phyloP scores from a whole-genome alignment of 2,113 vertebrate species.

The Rhinopomastus cyanomelas region DNA sequence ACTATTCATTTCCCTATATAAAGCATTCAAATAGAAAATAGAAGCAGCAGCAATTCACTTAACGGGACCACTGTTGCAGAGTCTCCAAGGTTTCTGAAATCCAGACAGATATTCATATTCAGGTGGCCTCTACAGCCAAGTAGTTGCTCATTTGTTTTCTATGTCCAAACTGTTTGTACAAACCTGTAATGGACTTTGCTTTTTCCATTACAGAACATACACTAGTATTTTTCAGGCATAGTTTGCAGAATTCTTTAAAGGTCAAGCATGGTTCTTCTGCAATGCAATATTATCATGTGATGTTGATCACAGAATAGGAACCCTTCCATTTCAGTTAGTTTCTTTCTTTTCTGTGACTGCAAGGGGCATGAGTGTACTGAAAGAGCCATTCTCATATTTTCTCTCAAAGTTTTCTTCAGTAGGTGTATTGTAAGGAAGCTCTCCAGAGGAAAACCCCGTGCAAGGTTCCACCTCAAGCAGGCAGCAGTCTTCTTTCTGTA shows the following conservation, averaged over 20 bases:
- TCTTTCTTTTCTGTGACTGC: not conserved
- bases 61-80: not conserved
- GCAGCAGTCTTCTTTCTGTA: not conserved
- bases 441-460: not conserved
- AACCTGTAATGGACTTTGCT: not conserved
- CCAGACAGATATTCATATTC: not conserved
- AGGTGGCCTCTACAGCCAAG: not conserved
- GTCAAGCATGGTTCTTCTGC: conserved; percentile 1
- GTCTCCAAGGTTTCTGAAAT: not conserved
- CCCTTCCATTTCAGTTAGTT: not conserved
- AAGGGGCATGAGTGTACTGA: not conserved
- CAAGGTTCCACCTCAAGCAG: not conserved
- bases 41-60: not conserved
- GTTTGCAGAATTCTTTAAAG: conserved; percentile 20
- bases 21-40: not conserved
- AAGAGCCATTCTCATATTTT: not conserved
- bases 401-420: not conserved
- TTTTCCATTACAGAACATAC: conserved; percentile 12
- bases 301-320: not conserved
- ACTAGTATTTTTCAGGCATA: not conserved
- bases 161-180: not conserved
- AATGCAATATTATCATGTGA: not conserved
- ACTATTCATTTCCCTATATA: not conserved
- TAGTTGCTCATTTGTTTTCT: not conserved
- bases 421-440: not conserved